Percentiles rank a stretch among this genome's conserved stretches.
These are phyloP conservation scores for Philopotamus ludificatus DNA, from an alignment of 1,140 invertebrate species.

Conservation along the genomic window DNA sequence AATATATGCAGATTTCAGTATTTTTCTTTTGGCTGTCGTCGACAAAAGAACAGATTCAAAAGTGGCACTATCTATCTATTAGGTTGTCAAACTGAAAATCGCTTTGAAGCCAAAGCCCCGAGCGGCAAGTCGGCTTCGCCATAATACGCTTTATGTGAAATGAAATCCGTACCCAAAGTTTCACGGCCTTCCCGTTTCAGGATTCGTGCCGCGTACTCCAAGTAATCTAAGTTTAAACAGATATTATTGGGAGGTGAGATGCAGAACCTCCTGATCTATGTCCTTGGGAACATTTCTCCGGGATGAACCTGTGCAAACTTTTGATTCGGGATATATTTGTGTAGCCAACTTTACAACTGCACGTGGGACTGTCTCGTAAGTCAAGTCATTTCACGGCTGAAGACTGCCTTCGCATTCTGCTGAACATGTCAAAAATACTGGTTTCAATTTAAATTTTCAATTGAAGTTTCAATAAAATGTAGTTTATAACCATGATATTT, in stretches of 20 bases:
- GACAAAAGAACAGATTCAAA: too few species aligned
- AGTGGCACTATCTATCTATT: conserved; percentile 19
- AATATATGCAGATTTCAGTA: too few species aligned
- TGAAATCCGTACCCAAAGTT: conserved; percentile 27
- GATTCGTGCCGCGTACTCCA: conserved; percentile 25
- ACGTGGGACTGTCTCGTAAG: too few species aligned
- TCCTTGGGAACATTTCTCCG: not conserved
- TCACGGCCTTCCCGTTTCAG: conserved; percentile 28
- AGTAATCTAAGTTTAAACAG: conserved; percentile 38
- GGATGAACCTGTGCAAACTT: conserved; percentile 1
- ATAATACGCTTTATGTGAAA: conserved; percentile 20
- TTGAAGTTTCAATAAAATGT: too few species aligned
- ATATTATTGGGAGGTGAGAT: conserved; percentile 36
- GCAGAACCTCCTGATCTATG: conserved; percentile 23
- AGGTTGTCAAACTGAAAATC: conserved; percentile 30
- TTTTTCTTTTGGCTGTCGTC: too few species aligned
- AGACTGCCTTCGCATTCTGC: too few species aligned
- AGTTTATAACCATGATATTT: too few species aligned
- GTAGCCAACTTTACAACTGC: not conserved
- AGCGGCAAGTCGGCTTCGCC: not conserved
- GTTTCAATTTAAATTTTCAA: too few species aligned
- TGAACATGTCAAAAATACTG: too few species aligned
- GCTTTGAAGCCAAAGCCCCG: not conserved
- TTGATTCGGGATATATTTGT: not conserved
- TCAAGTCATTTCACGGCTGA: too few species aligned